phyloP scores from a whole-genome alignment of 2,888 invertebrate species.

The Hoplodrina blanda region DNA sequence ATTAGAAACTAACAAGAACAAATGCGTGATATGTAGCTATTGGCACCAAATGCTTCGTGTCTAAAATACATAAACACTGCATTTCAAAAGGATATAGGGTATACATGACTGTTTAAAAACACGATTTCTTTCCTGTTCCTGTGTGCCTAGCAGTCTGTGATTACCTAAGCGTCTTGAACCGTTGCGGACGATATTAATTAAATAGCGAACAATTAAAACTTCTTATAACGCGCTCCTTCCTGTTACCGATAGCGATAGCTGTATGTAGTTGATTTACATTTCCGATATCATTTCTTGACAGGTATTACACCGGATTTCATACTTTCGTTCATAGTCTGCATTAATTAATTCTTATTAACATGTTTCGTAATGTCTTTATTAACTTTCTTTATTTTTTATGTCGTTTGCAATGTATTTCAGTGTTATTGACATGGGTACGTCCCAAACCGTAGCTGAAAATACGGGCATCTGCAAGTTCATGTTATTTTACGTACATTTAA shows the following conservation, averaged over 20 bases:
- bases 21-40: constrained; percentile 48
- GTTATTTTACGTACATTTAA: constrained; percentile 81
- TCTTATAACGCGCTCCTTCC: constrained; percentile 67
- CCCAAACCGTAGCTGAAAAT: constrained; percentile 52
- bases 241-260: constrained; percentile 62
- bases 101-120: constrained; percentile 38
- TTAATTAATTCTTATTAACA: constrained; percentile 28
- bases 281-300: constrained; percentile 60
- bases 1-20: constrained; percentile 22
- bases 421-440: constrained; percentile 31
- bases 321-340: constrained; percentile 25
- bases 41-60: constrained; percentile 43
- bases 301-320: constrained; percentile 34
- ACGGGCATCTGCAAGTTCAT: constrained; percentile 67
- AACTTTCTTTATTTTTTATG: constrained; percentile 30
- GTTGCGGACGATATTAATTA: constrained; percentile 74
- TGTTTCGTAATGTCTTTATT: constrained; percentile 13
- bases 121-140: constrained; percentile 74
- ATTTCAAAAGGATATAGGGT: constrained; percentile 55
- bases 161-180: constrained; percentile 65
- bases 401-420: constrained; percentile 8
- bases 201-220: constrained; percentile 68
- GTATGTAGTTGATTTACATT: constrained; percentile 57
- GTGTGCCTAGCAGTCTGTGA: constrained; percentile 43
- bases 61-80: constrained; percentile 44